phyloP scores from a whole-genome alignment of 2,888 invertebrate genomes.

The Ornithoptera priamus region DNA sequence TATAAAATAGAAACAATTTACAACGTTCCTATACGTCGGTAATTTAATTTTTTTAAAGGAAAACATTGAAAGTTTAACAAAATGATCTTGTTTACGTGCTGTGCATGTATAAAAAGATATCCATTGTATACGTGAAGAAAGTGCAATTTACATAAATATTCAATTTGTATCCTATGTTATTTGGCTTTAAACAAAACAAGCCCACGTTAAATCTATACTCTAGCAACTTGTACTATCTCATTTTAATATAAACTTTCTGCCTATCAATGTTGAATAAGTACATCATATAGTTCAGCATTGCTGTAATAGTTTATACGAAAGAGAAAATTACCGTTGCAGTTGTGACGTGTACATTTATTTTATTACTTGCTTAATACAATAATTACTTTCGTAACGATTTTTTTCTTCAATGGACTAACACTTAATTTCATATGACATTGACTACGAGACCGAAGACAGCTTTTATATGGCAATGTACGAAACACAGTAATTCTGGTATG shows the following conservation, averaged over 20 bases:
- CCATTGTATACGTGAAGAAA: background rate
- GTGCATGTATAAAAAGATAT: background rate
- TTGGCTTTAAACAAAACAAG: too few relatives aligned
- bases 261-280: background rate
- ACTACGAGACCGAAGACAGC: too few relatives aligned
- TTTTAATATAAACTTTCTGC: background rate
- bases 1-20: background rate
- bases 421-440: too few relatives aligned
- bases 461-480: too few relatives aligned
- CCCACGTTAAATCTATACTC: background rate
- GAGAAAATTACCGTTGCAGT: too few relatives aligned
- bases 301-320: too few relatives aligned
- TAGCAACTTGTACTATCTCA: background rate
- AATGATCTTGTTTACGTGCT: background rate
- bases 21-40: background rate
- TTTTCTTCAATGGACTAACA: too few relatives aligned
- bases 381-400: too few relatives aligned
- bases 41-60: background rate
- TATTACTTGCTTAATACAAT: too few relatives aligned
- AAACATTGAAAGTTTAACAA: background rate
- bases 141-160: background rate
- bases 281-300: background rate
- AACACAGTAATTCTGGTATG: too few relatives aligned
- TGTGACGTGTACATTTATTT: too few relatives aligned
- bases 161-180: background rate